Evolutionary conservation across 2,888 invertebrate species (phyloP).

Genomic region (Conomelus anceps): DNA sequence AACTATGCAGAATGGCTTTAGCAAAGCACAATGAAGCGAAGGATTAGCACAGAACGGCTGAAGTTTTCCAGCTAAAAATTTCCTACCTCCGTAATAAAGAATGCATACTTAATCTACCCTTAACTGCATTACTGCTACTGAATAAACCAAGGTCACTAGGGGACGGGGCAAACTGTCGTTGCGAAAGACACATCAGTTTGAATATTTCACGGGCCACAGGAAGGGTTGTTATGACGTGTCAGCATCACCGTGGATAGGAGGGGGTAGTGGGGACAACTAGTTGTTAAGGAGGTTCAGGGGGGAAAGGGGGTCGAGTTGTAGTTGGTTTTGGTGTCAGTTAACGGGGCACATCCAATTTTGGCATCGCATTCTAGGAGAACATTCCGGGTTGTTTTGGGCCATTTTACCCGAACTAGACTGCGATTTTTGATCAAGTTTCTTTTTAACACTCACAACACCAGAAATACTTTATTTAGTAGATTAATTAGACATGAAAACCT

Average conservation of each 20-base stretch:
- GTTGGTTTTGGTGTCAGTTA: background rate
- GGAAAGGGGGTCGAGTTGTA: background rate
- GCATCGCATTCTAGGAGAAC: background rate
- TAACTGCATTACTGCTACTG: slow-evolving; percentile 17
- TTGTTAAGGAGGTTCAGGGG: background rate
- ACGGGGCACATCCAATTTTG: background rate
- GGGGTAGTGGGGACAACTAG: background rate
- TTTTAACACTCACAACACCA: too few species aligned
- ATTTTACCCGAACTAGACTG: too few species aligned
- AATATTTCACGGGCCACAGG: slow-evolving; percentile 8
- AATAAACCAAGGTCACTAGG: slow-evolving; percentile 5
- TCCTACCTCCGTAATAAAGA: background rate
- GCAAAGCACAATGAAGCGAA: background rate
- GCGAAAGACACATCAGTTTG: slow-evolving; percentile 16
- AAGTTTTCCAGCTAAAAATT: slow-evolving; percentile 12
- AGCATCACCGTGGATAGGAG: background rate
- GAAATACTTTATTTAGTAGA: too few species aligned
- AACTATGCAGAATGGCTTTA: background rate
- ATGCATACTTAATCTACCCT: slow-evolving; percentile 19
- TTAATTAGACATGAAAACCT: too few species aligned
- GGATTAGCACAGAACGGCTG: background rate
- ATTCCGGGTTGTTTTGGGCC: background rate
- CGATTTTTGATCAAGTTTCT: too few species aligned
- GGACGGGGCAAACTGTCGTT: slow-evolving; percentile 4
- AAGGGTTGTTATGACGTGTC: slow-evolving; percentile 3